These are phyloP conservation scores for Agriopis aurantiaria DNA, from an alignment of 2,888 invertebrate species.

Conservation along the genomic window DNA sequence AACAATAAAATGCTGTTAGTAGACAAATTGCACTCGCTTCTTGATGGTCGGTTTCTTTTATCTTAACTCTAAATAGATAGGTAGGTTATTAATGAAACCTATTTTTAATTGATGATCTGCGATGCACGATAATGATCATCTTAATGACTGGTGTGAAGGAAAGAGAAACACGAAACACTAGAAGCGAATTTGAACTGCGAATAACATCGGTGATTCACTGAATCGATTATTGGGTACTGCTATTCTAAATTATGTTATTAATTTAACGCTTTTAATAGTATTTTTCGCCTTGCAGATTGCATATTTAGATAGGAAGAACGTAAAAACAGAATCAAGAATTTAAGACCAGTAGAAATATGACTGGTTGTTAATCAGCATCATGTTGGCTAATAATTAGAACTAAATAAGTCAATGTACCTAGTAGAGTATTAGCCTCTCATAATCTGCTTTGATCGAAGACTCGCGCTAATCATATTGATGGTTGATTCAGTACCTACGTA, in stretches of 20 bases:
- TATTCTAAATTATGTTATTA: constrained; percentile 19
- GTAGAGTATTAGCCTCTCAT: no score
- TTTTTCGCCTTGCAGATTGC: neutral
- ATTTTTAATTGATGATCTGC: constrained; percentile 32
- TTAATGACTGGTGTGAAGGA: constrained; percentile 27
- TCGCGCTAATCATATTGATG: no score
- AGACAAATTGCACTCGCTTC: constrained; percentile 33
- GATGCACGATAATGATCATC: constrained; percentile 25
- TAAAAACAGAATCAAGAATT: neutral
- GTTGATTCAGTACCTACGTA: no score
- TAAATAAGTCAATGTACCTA: no score
- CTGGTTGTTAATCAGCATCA: neutral
- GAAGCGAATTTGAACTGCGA: constrained; percentile 10
- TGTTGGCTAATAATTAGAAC: no score
- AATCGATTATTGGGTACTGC: constrained; percentile 19
- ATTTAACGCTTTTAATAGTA: neutral
- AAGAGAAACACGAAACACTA: constrained; percentile 19
- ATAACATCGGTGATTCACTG: constrained; percentile 13
- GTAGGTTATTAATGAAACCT: constrained; percentile 22
- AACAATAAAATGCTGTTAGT: constrained; percentile 26
- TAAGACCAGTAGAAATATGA: neutral
- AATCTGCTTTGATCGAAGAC: no score
- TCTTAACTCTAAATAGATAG: neutral
- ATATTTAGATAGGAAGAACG: neutral
- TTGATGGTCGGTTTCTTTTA: constrained; percentile 29